Evolutionary conservation across 2,888 invertebrate genomes (phyloP), one percentile per base, ranked within the genome.

Genomic region (Galeruca laticollis): DNA sequence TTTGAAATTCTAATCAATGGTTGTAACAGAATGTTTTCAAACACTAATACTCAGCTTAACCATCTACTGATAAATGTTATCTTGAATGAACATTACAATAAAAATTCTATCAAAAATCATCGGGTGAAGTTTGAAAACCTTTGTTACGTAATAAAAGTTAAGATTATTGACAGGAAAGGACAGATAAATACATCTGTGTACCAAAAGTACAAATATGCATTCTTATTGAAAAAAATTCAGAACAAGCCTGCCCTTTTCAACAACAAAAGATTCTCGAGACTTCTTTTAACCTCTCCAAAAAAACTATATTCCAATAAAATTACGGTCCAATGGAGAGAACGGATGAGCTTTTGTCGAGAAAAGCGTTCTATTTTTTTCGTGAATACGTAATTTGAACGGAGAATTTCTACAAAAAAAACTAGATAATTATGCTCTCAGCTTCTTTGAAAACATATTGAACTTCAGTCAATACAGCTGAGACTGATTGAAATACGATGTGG

Each of bases 291-390:
- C 11, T n/a, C 11, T 13, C 9, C 0, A 54, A 33, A 33, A 33
- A 33, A 54, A 26, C 54, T 33, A 26, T n/a, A 54, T 54, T 54
- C 54, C 31, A 15, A 33, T 54, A 33, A 54, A 54, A 54, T 26
- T n/a, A 15, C 26, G 31, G 31, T 54, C 31, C 33, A 31, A 15
- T n/a, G 26, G 54, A 15, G 54, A 15, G n/a, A 54, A 26, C n/a
- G 26, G 54, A 54, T 54, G n/a, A 15, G 33, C 54, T 54, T 54
- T 54, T 54, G 54, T 54, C 31, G 26, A 26, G 54, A 21, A n/a
- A 26, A 2, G 15, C 15, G 31, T 52, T 52, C 13, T 52, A 54
- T 33, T 54, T 54, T 54, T n/a, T 2, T 54, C 31, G 31, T 26
- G 31, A 54, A 26, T 33, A 15, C 31, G 31, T 31, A 52, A 31